Percentiles rank a stretch among this genome's conserved stretches.
Conservation (phyloP, 2,888 invertebrate genomes). For the Stenchaetothrips biformis region DNA sequence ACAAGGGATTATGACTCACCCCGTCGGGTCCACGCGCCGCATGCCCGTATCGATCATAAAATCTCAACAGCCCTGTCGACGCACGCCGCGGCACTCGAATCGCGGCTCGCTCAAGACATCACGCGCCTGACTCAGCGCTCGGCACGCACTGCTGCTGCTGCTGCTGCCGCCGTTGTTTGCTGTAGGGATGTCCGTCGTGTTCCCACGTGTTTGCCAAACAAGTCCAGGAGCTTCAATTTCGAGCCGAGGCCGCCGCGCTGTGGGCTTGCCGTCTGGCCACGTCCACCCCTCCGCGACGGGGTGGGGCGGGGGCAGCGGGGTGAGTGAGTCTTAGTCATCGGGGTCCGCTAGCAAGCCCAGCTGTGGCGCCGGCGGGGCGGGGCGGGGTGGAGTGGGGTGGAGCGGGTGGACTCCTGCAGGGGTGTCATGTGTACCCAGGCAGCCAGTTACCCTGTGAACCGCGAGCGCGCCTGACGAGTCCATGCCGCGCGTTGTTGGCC, state of each 20-base stretch:
- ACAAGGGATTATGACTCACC: slow-evolving; percentile 27
- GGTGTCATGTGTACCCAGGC: not conserved
- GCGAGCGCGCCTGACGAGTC: not conserved
- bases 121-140: no score
- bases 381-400: no score
- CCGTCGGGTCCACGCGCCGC: slow-evolving; percentile 28
- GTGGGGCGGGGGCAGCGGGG: not conserved
- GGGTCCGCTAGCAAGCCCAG: not conserved
- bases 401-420: not conserved
- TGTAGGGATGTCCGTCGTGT: no score
- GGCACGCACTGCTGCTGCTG: not conserved
- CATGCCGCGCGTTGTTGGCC: not conserved
- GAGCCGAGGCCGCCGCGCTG: not conserved
- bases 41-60: slow-evolving; percentile 26
- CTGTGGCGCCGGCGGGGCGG: not conserved
- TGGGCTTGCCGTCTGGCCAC: not conserved
- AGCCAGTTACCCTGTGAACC: not conserved
- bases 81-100: not conserved
- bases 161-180: not conserved
- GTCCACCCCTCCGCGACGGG: not conserved
- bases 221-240: not conserved
- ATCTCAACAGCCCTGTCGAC: slow-evolving; percentile 1
- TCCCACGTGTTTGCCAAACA: no score
- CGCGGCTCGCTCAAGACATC: no score
- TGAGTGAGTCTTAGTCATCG: not conserved